These are phyloP conservation scores for Lasioglossum malachurum DNA, from an alignment of 2,888 invertebrate genomes.

Conservation along the genomic window DNA sequence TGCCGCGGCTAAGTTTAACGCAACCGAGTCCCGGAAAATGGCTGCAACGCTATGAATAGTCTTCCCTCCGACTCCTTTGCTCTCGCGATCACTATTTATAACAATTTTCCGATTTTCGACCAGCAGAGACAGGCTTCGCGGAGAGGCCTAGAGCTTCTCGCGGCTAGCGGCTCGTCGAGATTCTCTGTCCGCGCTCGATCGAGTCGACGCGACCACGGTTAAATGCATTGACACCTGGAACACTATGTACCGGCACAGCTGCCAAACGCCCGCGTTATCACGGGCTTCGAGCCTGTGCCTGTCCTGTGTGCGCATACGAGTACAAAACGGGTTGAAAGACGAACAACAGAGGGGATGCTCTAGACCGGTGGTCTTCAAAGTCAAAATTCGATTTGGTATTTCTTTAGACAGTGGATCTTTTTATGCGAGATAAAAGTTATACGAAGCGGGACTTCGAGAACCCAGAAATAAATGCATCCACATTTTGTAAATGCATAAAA, in stretches of 20 bases:
- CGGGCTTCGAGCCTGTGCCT: background rate
- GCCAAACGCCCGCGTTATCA: background rate
- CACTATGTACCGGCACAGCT: background rate
- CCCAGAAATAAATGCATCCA: no score
- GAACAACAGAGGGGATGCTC: constrained; percentile 1
- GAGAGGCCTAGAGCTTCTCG: background rate
- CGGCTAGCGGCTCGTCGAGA: background rate
- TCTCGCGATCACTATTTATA: constrained; percentile 75
- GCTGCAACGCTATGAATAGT: constrained; percentile 81
- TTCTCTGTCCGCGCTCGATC: background rate
- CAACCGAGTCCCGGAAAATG: constrained; percentile 81
- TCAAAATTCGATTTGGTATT: background rate
- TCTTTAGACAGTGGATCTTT: no score
- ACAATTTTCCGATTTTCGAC: constrained; percentile 44
- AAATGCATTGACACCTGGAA: background rate
- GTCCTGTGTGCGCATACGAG: background rate
- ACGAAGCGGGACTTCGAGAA: no score
- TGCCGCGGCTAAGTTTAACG: constrained; percentile 78
- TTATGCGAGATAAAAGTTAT: background rate
- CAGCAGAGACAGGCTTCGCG: background rate
- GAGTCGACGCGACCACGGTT: background rate
- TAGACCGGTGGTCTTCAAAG: background rate
- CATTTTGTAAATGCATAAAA: no score
- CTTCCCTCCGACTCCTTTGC: constrained; percentile 68
- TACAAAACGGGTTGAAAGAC: background rate